A percentile compares a stretch with the other conserved stretches of the same genome.
These are phyloP conservation scores for Syngnathus acus DNA, from an alignment of 2,797 vertebrate species.

Conservation along the genomic window DNA sequence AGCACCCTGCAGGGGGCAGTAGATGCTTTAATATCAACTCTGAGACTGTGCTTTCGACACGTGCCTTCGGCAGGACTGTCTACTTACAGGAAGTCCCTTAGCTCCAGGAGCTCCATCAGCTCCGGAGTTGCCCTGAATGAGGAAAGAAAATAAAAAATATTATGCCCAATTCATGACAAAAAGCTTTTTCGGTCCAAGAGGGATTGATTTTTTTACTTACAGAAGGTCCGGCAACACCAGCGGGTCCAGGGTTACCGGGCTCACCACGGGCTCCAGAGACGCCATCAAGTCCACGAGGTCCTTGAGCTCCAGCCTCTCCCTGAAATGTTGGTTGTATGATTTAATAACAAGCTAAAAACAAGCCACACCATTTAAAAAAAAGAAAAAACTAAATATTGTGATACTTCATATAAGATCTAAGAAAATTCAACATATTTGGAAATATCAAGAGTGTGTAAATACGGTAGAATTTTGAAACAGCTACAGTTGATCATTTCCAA, in stretches of 20 bases:
- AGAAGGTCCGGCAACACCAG: conserved; percentile 83
- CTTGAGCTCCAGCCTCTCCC: conserved; percentile 89
- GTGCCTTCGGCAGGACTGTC: not conserved
- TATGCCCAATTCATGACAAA: no score
- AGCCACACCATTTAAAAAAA: not conserved
- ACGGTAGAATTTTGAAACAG: not conserved
- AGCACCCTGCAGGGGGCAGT: conserved; percentile 79
- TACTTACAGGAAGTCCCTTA: conserved; percentile 88
- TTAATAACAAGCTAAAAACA: not conserved
- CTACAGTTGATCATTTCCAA: not conserved
- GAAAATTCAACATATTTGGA: not conserved
- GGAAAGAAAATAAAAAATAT: not conserved
- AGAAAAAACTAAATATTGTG: no score
- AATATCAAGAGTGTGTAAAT: not conserved
- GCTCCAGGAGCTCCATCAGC: conserved; percentile 83
- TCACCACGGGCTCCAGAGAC: conserved; percentile 88
- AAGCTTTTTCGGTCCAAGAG: not conserved
- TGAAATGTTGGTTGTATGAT: conserved; percentile 39
- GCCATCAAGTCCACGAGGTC: conserved; percentile 86
- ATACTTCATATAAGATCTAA: not conserved
- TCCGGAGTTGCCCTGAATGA: conserved; percentile 84
- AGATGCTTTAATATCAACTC: conserved; percentile 10
- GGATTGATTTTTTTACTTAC: conserved; percentile 66
- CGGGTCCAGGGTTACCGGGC: conserved; percentile 86
- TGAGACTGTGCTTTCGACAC: not conserved